phyloP scores from a whole-genome alignment of 2,888 invertebrate species.

The Oligia strigilis region DNA sequence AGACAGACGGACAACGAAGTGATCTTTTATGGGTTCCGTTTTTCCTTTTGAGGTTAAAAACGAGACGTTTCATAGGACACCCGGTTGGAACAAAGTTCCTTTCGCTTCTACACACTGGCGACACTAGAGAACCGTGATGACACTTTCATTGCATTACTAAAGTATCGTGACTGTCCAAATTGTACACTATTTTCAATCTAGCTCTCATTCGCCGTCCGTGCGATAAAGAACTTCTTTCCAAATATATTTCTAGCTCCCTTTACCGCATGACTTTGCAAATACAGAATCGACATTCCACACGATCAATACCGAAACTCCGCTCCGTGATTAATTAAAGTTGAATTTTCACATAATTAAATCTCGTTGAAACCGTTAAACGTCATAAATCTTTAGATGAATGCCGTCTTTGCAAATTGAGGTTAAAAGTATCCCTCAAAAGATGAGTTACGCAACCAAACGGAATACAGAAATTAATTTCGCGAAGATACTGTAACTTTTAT shows the following conservation, averaged over 20 bases:
- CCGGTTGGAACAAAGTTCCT: background rate
- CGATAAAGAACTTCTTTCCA: background rate
- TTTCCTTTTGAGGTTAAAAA: background rate
- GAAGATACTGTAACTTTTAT: conserved; percentile 52
- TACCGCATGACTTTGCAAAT: conserved; percentile 27
- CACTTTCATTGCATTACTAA: background rate
- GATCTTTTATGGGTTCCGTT: background rate
- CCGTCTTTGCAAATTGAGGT: conserved; percentile 70
- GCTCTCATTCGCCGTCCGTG: background rate
- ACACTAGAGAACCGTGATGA: background rate
- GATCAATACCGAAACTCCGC: conserved; percentile 68
- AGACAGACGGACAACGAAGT: too few species aligned
- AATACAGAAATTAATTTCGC: conserved; percentile 67
- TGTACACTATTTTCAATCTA: too few species aligned
- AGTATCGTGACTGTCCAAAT: background rate
- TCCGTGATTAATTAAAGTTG: conserved; percentile 72
- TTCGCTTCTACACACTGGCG: background rate
- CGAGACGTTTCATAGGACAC: too few species aligned
- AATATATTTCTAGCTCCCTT: background rate
- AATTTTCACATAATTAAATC: conserved; percentile 73
- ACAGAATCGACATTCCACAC: conserved; percentile 51
- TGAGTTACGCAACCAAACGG: conserved; percentile 70
- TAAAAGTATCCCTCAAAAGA: conserved; percentile 71
- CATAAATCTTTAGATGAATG: conserved; percentile 75
- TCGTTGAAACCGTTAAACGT: conserved; percentile 67